phyloP scores from a whole-genome alignment of 2,888 invertebrate species.

The Hesperia comma region DNA sequence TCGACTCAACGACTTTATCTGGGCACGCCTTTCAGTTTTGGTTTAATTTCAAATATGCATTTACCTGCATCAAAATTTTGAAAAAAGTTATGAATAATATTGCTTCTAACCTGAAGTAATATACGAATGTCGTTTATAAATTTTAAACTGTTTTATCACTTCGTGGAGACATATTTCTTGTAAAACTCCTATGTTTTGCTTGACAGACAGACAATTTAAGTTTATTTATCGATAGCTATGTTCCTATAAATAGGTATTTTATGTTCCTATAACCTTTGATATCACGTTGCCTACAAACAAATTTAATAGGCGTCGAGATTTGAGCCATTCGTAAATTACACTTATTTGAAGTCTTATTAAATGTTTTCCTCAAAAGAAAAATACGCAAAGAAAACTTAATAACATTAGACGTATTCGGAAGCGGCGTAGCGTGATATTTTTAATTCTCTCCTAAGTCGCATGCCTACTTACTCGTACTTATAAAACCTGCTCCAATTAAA shows the following conservation, averaged over 20 bases:
- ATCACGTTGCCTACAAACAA: slow-evolving; percentile 1
- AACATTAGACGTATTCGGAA: slow-evolving; percentile 73
- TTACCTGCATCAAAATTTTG: too few relatives aligned
- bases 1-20: too few relatives aligned
- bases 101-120: too few relatives aligned
- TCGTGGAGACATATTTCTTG: too few relatives aligned
- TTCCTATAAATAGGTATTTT: background rate
- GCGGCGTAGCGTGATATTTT: slow-evolving; percentile 75
- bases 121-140: too few relatives aligned
- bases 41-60: too few relatives aligned
- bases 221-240: background rate
- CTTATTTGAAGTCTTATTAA: slow-evolving; percentile 63
- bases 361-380: slow-evolving; percentile 69
- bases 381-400: slow-evolving; percentile 73
- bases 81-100: too few relatives aligned
- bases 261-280: background rate
- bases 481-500: slow-evolving; percentile 80
- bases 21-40: too few relatives aligned
- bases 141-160: too few relatives aligned
- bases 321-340: slow-evolving; percentile 10
- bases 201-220: background rate
- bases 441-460: slow-evolving; percentile 81
- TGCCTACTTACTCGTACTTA: slow-evolving; percentile 68
- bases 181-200: background rate
- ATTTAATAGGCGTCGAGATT: slow-evolving; percentile 16